A percentile compares a stretch with the other conserved stretches of the same genome.
Evolutionary conservation across 1,140 invertebrate genomes (phyloP).

Genomic region (Diploscapter pachys): DNA sequence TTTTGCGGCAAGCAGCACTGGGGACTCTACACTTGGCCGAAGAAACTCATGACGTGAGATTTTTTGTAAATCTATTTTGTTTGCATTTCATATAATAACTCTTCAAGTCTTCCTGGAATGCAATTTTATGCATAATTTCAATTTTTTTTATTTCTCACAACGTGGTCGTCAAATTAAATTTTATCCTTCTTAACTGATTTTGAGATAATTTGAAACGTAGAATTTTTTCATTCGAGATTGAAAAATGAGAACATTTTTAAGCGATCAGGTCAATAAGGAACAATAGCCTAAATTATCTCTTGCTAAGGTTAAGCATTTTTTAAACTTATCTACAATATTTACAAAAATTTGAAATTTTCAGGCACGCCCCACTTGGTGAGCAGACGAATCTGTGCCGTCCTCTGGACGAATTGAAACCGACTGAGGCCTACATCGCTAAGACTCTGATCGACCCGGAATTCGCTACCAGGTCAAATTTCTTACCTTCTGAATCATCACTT

Average conservation of each 20-base stretch:
- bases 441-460: conserved; percentile 72
- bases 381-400: conserved; percentile 64
- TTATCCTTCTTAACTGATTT: no score
- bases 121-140: no score
- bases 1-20: conserved; percentile 70
- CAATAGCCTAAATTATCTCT: conserved; percentile 58
- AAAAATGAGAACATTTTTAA: conserved; percentile 67
- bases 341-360: neutral
- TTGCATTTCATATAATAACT: no score
- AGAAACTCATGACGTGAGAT: conserved; percentile 65
- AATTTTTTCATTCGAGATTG: no score
- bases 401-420: conserved; percentile 57
- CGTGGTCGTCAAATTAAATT: neutral
- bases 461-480: conserved; percentile 65
- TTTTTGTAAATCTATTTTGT: neutral
- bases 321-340: no score
- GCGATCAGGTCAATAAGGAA: conserved; percentile 69
- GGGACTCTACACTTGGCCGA: conserved; percentile 80
- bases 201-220: no score
- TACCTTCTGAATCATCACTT: neutral
- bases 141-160: neutral
- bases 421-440: conserved; percentile 68
- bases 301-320: neutral
- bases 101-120: no score
- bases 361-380: conserved; percentile 46